Evolutionary conservation across 1,140 invertebrate species (phyloP), one percentile per base, ranked within the genome.

Genomic region (Drosophila lacertosa): DNA sequence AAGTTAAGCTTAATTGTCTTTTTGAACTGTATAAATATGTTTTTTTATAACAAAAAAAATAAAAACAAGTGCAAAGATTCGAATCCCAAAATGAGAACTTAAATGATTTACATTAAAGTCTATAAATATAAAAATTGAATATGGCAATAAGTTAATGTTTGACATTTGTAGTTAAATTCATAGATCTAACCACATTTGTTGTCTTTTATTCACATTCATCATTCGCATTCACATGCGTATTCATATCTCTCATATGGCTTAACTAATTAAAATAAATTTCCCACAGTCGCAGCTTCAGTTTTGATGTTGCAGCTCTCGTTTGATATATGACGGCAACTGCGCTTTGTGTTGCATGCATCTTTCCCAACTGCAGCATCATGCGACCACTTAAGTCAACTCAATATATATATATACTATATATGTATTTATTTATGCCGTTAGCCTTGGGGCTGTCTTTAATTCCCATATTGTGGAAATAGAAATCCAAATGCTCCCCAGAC

Each of bases 301-400:
- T 35, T 35, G 47, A 13, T 13, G 42, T 53, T 35, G 42, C 60
- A n/a, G n/a, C n/a, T n/a, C 22, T 22, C 50, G 59, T 67, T 59
- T 72, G 69, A 72, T 72, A 72, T 67, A 72, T 72, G 67, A 39
- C 67, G 55, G 69, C 69, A 72, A 67, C 55, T 72, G 69, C n/a
- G n/a, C n/a, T n/a, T 50, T 71, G 66, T 71, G 64, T 50, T 44
- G 26, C 32, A 22, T 11, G 58, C 24, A 50, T 50, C 22, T 62
- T 35, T 22, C 24, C 18, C 18, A 42, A 39, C n/a, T 32, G 53
- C 29, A 18, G 26, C 24, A 39, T 33, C 13, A n/a, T 18, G 42
- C 45, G 9, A 65, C 62, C 68, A 71, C 68, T 71, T 71, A 71
- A 70, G 44, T 70, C 59, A 57, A 70, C 60, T 53, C 48, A 32